Evolutionary conservation across 2,113 vertebrate genomes (phyloP).

Genomic region (Paracyprichromis sp.): DNA sequence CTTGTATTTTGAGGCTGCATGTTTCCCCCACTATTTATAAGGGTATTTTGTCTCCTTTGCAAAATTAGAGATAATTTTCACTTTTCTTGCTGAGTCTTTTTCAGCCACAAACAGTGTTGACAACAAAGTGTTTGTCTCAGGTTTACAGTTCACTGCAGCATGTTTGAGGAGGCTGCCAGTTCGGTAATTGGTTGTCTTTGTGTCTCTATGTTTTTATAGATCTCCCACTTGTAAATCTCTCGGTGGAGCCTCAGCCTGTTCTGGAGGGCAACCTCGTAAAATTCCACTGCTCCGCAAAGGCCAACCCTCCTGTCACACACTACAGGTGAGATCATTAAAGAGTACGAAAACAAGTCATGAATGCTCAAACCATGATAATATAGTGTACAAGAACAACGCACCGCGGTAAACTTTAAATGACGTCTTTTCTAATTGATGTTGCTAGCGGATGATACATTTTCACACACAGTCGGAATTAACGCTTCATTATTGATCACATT

Average conservation of each 20-base stretch:
- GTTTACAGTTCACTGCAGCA: not conserved
- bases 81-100: not conserved
- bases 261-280: conserved; percentile 90
- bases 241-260: conserved; percentile 90
- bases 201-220: conserved; percentile 70
- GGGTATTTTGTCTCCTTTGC: not conserved
- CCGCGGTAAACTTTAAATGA: not conserved
- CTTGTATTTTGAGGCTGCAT: not conserved
- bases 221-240: conserved; percentile 91
- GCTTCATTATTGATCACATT: conserved; percentile 28
- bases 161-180: not conserved
- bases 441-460: not conserved
- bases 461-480: not conserved
- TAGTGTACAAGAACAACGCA: not conserved
- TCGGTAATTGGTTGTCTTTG: conserved; percentile 32
- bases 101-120: not conserved
- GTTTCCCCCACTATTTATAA: not conserved
- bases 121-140: not conserved
- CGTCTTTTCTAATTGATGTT: not conserved
- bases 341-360: not conserved
- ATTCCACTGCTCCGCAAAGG: conserved; percentile 94
- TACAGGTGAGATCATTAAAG: conserved; percentile 83
- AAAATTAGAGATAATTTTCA: not conserved
- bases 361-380: not conserved
- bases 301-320: conserved; percentile 91